These are phyloP conservation scores for Avahi laniger DNA, from an alignment of 2,797 vertebrate species.

Conservation along the genomic window DNA sequence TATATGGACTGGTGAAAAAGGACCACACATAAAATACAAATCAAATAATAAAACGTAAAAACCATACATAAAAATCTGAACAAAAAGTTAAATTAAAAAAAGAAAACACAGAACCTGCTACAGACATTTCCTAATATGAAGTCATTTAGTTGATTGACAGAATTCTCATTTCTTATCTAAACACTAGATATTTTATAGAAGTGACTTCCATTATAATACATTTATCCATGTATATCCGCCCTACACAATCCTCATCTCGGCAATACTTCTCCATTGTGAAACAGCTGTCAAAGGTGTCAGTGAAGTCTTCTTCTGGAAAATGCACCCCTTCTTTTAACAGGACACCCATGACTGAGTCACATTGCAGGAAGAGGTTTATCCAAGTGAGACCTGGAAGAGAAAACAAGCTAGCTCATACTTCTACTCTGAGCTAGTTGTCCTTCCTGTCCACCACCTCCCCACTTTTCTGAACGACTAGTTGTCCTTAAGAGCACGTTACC, in stretches of 20 bases:
- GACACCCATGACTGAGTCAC: not conserved
- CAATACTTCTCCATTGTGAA: not conserved
- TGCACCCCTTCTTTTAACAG: not conserved
- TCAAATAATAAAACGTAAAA: not conserved
- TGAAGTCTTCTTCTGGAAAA: not conserved
- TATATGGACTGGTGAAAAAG: not conserved
- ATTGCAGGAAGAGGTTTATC: not conserved
- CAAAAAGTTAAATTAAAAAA: not conserved
- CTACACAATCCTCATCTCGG: not conserved
- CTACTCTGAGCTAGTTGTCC: not conserved
- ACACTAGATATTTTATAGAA: not conserved
- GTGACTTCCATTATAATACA: not conserved
- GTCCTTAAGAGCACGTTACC: not conserved
- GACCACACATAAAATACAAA: not conserved
- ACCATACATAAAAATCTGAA: not conserved
- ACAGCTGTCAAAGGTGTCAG: not conserved
- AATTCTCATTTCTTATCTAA: conserved; percentile 32
- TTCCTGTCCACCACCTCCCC: not conserved
- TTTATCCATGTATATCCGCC: not conserved
- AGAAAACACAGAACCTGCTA: not conserved
- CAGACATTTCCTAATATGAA: not conserved
- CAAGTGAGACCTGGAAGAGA: not conserved
- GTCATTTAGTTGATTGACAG: not conserved
- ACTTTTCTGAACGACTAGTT: not conserved
- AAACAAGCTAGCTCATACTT: not conserved